Evolutionary conservation across 2,797 vertebrate genomes (phyloP), one percentile per base, ranked within the genome.

Genomic region (Acrocephalus scirpaceus): DNA sequence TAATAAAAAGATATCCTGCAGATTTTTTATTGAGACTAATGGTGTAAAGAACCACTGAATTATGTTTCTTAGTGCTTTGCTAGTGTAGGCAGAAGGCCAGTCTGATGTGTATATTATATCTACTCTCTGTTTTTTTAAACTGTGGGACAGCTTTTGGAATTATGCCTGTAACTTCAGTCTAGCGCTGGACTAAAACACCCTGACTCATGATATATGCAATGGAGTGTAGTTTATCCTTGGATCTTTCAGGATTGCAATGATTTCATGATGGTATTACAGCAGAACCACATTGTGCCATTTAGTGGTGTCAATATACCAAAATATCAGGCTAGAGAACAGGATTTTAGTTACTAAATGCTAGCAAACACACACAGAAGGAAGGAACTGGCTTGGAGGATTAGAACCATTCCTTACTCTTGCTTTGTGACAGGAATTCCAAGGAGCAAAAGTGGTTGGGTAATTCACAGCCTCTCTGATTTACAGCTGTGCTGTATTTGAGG

Each of bases 291-390:
- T 18, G 6, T 29, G 13, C 11, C n/a, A 66, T 54, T 91, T 51
- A 56, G 12, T 12, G 5, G 38, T 13, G 6, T 51, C 22, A 75
- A 53, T 17, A 21, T 4, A 32, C 6, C 15, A 9, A 72, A 54
- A 2, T 0, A 0, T 0, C 2, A 7, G 2, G 1, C 0, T 5
- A 13, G 2, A 11, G 19, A 30, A 14, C 12, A 5, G 4, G 11
- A 19, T 45, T 67, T 75, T 26, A 18, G 18, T 53, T 75, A 54
- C 10, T 58, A 32, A 58, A 32, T 78, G 29, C 16, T 36, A 78
- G 7, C 16, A 84, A 60, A 57, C 23, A 30, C 2, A 5, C 9
- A 29, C 5, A 65, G 42, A 34, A 76, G 22, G 5, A 64, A 67
- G 44, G n/a, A 86, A 66, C 4, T 27, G 23, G 1, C 23, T 62